phyloP scores from a whole-genome alignment of 2,113 vertebrate species.

The Trematomus loennbergii region DNA sequence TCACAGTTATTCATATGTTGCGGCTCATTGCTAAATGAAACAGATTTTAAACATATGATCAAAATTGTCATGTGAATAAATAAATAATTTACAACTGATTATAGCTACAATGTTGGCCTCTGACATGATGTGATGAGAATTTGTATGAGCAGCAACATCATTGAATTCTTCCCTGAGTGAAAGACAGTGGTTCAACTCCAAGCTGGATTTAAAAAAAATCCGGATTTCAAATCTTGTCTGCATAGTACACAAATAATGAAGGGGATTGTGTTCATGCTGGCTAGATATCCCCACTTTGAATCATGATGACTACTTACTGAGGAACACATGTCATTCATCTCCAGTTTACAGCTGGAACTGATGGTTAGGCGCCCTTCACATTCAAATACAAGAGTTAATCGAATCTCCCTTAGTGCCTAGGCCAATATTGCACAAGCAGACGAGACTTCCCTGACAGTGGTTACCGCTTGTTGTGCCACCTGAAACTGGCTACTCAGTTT shows the following conservation, averaged over 20 bases:
- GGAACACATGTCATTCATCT: constrained; percentile 28
- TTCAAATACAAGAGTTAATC: constrained; percentile 17
- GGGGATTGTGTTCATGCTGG: background rate
- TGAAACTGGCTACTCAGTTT: background rate
- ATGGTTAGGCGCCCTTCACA: background rate
- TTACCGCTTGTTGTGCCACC: background rate
- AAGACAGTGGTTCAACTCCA: constrained; percentile 14
- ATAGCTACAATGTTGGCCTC: constrained; percentile 15
- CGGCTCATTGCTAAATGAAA: constrained; percentile 27
- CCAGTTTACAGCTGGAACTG: constrained; percentile 10
- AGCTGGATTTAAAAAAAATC: constrained; percentile 35
- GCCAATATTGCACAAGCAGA: constrained; percentile 2
- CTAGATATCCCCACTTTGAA: constrained; percentile 30
- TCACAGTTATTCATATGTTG: constrained; percentile 22
- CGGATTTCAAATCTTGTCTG: constrained; percentile 44
- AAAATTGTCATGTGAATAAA: constrained; percentile 19
- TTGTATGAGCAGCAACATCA: constrained; percentile 25
- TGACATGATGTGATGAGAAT: background rate
- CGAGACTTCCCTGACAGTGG: background rate
- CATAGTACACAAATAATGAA: constrained; percentile 44
- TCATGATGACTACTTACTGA: constrained; percentile 31
- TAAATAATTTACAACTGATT: constrained; percentile 10
- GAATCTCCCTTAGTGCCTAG: constrained; percentile 7
- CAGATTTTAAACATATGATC: background rate
- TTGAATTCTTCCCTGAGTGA: constrained; percentile 34